Evolutionary conservation across 2,797 vertebrate species (phyloP), one percentile per base, ranked within the genome.

Genomic region (Liparis tanakae): DNA sequence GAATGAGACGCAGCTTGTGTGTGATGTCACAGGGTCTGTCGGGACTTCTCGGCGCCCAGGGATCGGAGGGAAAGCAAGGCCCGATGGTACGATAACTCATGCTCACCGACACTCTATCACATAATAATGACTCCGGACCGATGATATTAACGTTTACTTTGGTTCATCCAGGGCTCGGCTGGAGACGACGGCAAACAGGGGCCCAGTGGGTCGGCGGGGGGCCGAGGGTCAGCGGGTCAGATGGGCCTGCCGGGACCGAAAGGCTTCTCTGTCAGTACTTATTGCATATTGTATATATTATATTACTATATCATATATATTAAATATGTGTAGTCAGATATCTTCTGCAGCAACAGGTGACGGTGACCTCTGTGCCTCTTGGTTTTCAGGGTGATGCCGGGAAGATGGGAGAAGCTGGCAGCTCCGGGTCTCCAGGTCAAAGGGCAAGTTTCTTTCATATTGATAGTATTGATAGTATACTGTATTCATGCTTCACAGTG

Each of bases 211-310:
- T 92, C 98, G 10, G 85, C 88, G 22, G 98, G 98, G 74, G 94
- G 93, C 86, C 91, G 97, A 90, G 98, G 98, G 7, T 72, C 91
- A 68, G 91, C 95, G 48, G 98, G 98, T 54, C 76, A 92, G 1
- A 98, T 99, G 98, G 98, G 98, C 41, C 94, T 96, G 65, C 96
- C 96, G 1, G 98, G 98, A 79, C 97, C 98, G 36, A 99, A 98
- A 93, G 98, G 98, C 71, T 94, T 97, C 30, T 93, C 94, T 91
- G 98, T 98, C 91, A 97, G 97, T 91, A 17, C 30, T 51, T 17
- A 14, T 60, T 51, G 30, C 12, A 57, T 30, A 17, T 48, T 39
- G 9, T 20, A 37, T 10, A 43, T 1, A 22, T 12, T n/a, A n/a
- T n/a, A n/a, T n/a, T n/a, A 18, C 34, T 15, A 57, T 30, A 17